These are phyloP conservation scores for Paradisaea rubra DNA, from an alignment of 2,113 vertebrate species.

Conservation along the genomic window DNA sequence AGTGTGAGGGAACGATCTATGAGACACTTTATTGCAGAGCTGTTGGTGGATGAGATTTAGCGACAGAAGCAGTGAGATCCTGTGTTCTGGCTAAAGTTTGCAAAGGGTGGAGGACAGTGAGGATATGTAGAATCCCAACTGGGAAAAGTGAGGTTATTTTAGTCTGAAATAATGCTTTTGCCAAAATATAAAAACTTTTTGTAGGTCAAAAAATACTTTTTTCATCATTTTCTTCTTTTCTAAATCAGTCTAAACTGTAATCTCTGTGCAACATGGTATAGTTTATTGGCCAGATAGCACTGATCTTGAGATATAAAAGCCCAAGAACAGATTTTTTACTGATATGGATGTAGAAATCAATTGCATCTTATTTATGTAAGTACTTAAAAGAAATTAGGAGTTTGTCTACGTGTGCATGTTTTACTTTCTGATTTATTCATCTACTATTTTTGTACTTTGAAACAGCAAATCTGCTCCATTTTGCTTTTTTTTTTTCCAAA, in stretches of 20 bases:
- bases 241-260: background rate
- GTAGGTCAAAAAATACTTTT: background rate
- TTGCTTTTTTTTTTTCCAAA: background rate
- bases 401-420: background rate
- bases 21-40: background rate
- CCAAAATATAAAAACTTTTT: background rate
- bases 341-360: background rate
- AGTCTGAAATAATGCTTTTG: background rate
- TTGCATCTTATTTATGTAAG: background rate
- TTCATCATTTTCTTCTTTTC: background rate
- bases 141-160: background rate
- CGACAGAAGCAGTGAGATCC: background rate
- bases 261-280: background rate
- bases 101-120: background rate
- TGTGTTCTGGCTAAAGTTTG: background rate
- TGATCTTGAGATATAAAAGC: background rate
- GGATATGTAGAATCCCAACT: background rate
- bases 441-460: background rate
- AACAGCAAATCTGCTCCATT: background rate
- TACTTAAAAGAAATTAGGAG: background rate
- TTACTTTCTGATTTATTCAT: background rate
- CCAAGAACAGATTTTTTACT: background rate
- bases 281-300: background rate
- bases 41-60: background rate
- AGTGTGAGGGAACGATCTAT: background rate